A percentile compares a stretch with the other conserved stretches of the same genome.
These are phyloP conservation scores for Drosophila helvetica DNA, from an alignment of 2,888 invertebrate genomes.

Conservation along the genomic window DNA sequence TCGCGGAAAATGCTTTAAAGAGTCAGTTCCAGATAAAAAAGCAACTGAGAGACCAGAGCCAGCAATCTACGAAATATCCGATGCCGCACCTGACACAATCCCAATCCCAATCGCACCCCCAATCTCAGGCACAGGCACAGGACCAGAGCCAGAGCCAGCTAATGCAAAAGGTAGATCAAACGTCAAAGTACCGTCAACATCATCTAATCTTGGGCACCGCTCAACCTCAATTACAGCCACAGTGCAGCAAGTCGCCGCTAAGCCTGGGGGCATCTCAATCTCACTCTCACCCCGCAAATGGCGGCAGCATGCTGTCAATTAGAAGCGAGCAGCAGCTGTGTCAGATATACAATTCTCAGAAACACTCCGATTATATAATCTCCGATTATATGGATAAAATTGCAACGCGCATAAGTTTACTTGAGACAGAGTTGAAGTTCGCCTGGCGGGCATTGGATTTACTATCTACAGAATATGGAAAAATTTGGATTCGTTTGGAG, in stretches of 20 bases:
- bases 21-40: slow-evolving; percentile 64
- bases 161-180: background rate
- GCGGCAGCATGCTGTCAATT: slow-evolving; percentile 71
- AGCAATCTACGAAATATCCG: slow-evolving; percentile 6
- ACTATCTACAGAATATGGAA: slow-evolving; percentile 95
- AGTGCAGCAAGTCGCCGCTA: slow-evolving; percentile 39
- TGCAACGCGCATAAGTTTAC: slow-evolving; percentile 92
- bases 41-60: slow-evolving; percentile 54
- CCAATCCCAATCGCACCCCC: slow-evolving; percentile 4
- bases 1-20: slow-evolving; percentile 51
- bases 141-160: slow-evolving; percentile 22
- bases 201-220: background rate
- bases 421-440: slow-evolving; percentile 95
- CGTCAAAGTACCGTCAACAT: background rate
- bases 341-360: slow-evolving; percentile 83
- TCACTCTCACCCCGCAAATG: slow-evolving; percentile 21
- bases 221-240: slow-evolving; percentile 42
- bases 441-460: slow-evolving; percentile 96
- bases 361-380: slow-evolving; percentile 90
- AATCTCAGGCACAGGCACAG: too few species aligned
- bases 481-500: slow-evolving; percentile 96
- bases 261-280: slow-evolving; percentile 17
- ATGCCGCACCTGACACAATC: background rate
- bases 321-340: slow-evolving; percentile 81
- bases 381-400: slow-evolving; percentile 96